phyloP scores from a whole-genome alignment of 2,113 vertebrate species.

The Athene noctua region DNA sequence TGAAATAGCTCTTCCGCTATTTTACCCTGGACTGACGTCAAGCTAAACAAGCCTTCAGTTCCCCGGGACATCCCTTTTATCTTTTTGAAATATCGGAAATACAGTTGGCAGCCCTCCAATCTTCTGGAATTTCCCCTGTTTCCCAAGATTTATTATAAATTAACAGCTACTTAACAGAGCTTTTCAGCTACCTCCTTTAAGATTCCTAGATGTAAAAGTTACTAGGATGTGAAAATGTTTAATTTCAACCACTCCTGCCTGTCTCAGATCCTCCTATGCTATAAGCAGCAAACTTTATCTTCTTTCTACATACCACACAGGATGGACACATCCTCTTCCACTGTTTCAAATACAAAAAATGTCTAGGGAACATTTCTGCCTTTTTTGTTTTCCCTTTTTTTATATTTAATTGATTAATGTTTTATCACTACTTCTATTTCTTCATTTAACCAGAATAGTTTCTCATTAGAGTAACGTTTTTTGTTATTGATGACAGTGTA shows the following conservation, averaged over 20 bases:
- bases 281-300: background rate
- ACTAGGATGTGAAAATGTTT: background rate
- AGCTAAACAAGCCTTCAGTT: constrained; percentile 19
- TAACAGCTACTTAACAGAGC: background rate
- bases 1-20: constrained; percentile 35
- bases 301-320: background rate
- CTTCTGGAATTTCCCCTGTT: constrained; percentile 44
- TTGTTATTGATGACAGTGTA: constrained; percentile 57
- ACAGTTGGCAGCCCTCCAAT: constrained; percentile 23
- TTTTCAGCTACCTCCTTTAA: constrained; percentile 17
- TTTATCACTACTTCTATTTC: background rate
- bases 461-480: constrained; percentile 27
- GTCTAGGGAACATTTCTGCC: background rate
- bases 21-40: constrained; percentile 13
- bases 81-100: constrained; percentile 41
- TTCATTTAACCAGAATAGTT: constrained; percentile 22
- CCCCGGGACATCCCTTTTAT: constrained; percentile 17
- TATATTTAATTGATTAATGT: background rate
- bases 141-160: constrained; percentile 40
- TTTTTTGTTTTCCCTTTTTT: background rate
- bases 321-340: background rate
- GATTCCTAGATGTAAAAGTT: background rate
- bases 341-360: background rate
- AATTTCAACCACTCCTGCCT: background rate
- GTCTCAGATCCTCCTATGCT: background rate